Conservation (phyloP, 2,888 invertebrate genomes). For the Hylaea fasciaria region DNA sequence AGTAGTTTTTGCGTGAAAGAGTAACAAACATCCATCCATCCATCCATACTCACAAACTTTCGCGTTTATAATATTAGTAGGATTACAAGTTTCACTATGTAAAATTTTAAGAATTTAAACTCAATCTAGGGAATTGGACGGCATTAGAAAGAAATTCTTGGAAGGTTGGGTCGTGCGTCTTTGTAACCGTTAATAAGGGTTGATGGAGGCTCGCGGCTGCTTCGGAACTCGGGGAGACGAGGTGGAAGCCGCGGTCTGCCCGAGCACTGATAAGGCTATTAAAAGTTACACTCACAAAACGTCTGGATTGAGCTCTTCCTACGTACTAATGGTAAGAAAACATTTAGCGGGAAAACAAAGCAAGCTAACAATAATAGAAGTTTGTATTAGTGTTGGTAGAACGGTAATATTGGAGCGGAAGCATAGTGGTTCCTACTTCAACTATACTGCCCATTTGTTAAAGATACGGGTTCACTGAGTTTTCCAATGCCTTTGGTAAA, state of each 20-base stretch:
- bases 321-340: constrained; percentile 65
- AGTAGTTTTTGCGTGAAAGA: too few relatives aligned
- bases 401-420: constrained; percentile 54
- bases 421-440: constrained; percentile 44
- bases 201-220: constrained; percentile 57
- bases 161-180: constrained; percentile 53
- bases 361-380: constrained; percentile 53
- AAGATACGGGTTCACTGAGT: constrained; percentile 50
- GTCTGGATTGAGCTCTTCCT: constrained; percentile 70
- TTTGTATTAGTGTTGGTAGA: constrained; percentile 41
- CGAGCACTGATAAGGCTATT: constrained; percentile 81
- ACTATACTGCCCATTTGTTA: constrained; percentile 51
- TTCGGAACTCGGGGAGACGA: constrained; percentile 54
- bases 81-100: constrained; percentile 3
- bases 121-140: constrained; percentile 34
- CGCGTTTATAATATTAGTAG: not conserved
- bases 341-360: constrained; percentile 55
- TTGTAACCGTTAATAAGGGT: constrained; percentile 69
- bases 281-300: constrained; percentile 78
- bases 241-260: constrained; percentile 70
- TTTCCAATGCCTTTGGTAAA: constrained; percentile 10
- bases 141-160: constrained; percentile 41
- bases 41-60: too few relatives aligned
- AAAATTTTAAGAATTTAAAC: constrained; percentile 35
- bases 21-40: too few relatives aligned